A percentile compares a stretch with the other conserved stretches of the same genome.
These are phyloP conservation scores for Symphodus melops DNA, from an alignment of 2,113 vertebrate species.

Conservation along the genomic window DNA sequence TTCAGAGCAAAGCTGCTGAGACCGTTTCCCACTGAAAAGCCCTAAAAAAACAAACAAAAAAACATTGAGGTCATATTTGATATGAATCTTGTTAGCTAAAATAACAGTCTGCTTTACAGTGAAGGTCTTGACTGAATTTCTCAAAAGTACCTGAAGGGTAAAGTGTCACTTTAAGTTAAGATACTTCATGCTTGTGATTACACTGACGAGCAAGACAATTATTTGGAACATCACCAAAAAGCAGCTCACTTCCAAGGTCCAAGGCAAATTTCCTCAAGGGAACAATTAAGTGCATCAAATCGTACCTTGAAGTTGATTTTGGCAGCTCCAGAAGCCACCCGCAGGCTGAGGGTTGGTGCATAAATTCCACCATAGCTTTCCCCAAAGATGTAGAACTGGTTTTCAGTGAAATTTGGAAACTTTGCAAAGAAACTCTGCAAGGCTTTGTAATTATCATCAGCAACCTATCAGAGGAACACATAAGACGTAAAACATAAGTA, in stretches of 20 bases:
- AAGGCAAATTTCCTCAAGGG: too few species aligned
- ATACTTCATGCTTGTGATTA: constrained; percentile 3
- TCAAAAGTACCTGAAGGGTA: not conserved
- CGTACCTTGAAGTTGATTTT: constrained; percentile 80
- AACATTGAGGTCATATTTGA: not conserved
- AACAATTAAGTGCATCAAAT: too few species aligned
- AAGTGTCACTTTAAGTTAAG: not conserved
- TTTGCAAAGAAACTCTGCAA: constrained; percentile 83
- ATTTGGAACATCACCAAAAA: not conserved
- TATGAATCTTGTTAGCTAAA: not conserved
- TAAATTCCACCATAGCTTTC: constrained; percentile 87
- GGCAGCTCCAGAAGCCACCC: constrained; percentile 64
- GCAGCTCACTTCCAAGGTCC: constrained; percentile 74
- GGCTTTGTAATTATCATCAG: constrained; percentile 82
- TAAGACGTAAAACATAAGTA: not conserved
- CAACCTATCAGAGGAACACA: constrained; percentile 69
- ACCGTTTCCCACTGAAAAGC: constrained; percentile 85
- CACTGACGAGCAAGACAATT: not conserved
- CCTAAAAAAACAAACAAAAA: constrained; percentile 60
- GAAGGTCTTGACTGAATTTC: not conserved
- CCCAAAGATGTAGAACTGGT: constrained; percentile 85
- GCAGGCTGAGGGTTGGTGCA: constrained; percentile 79
- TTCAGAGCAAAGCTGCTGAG: constrained; percentile 80
- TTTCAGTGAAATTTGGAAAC: constrained; percentile 82
- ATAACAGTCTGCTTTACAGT: not conserved